These are phyloP conservation scores for Ranitomeya variabilis DNA, from an alignment of 2,113 vertebrate species.

Conservation along the genomic window DNA sequence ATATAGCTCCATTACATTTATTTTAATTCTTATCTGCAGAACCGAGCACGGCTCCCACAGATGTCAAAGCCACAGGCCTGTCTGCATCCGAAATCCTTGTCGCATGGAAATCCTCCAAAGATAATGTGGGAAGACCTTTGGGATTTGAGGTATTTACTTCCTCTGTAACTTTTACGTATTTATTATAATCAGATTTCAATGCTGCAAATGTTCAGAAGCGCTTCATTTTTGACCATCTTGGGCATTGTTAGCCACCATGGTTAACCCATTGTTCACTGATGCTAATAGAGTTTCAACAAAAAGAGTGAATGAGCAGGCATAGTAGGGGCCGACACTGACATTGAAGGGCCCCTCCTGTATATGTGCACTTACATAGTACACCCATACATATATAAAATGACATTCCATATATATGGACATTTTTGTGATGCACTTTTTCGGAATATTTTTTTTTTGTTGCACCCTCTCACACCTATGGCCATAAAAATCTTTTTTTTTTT, in stretches of 20 bases:
- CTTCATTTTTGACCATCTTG: not conserved
- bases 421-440: too few species aligned
- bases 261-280: not conserved
- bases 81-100: conserved; percentile 91
- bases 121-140: conserved; percentile 87
- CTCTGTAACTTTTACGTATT: not conserved
- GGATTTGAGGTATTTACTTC: conserved; percentile 87
- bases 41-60: conserved; percentile 84
- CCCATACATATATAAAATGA: too few species aligned
- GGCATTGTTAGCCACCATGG: not conserved
- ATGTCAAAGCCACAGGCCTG: conserved; percentile 84
- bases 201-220: not conserved
- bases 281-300: too few species aligned
- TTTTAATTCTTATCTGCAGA: conserved; percentile 77
- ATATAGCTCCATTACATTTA: conserved; percentile 7
- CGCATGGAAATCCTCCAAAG: conserved; percentile 84
- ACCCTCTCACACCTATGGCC: too few species aligned
- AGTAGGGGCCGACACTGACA: too few species aligned
- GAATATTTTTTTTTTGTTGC: too few species aligned
- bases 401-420: too few species aligned
- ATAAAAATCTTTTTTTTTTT: too few species aligned
- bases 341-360: too few species aligned
- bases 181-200: not conserved
- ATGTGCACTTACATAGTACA: too few species aligned
- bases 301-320: too few species aligned